Base-by-base conservation (phyloP, 2,113 vertebrate species). In the Lepus europaeus region DNA sequence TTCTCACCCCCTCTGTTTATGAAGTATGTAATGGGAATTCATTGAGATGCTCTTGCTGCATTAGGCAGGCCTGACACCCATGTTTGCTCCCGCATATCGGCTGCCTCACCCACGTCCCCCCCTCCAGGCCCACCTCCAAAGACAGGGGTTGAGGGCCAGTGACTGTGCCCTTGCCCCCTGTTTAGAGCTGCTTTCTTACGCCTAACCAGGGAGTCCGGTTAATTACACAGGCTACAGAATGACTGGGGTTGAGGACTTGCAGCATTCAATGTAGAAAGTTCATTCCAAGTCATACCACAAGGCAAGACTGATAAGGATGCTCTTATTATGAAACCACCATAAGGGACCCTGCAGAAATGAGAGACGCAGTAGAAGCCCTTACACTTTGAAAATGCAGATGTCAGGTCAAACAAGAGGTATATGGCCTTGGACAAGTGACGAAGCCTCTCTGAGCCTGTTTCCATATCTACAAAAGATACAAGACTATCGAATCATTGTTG, bases 401-500 rank as follows among this genome's bases (percentile, higher is more conserved):
- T 63, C 8, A 3, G 13, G 51, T 77, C 83, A 88, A 61, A 27
- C 25, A 74, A 7, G 39, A 91, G 39, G 27, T 85, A 9, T 33
- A 12, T 79, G 27, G 17, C 36, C 49, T 74, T 33, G 9, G 45
- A 61, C 6, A 83, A 61, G 19, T 27, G 36, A n/a, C 16, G 66
- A 56, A 76, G 10, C 25, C 36, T 82, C 76, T 80, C 74, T 22
- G 63, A 73, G 49, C 27, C 66, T 36, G 14, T 68, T 59, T 66
- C 22, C 45, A 59, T 23, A 59, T 29, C 22, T 68, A 29, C 11
- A n/a, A 59, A 36, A 39, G 6, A 4, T 45, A 72, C 27, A n/a
- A 33, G 10, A 2, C 19, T 4, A 13, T 8, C 45, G 14, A 17
- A 11, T 74, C 31, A 3, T 5, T 45, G 8, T 19, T 25, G 0